Conservation (phyloP, 2,797 vertebrate genomes). For the Myotis myotis region DNA sequence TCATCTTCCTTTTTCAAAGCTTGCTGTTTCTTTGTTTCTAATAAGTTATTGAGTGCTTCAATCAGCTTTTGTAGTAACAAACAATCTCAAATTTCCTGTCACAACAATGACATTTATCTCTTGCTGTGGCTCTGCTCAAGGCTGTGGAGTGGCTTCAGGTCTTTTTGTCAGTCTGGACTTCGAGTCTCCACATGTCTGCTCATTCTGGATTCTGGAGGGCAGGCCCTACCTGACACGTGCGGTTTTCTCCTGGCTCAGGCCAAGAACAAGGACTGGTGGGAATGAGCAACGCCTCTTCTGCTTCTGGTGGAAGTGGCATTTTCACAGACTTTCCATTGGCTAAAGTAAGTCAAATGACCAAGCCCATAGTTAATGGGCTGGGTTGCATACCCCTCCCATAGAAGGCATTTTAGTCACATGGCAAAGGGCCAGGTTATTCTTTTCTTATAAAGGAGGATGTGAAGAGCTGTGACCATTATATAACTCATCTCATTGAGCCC, state of each 20-base stretch:
- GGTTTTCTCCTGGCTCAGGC: not conserved
- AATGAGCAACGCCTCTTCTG: not conserved
- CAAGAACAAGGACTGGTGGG: not conserved
- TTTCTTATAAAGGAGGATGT: not conserved
- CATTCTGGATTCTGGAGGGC: not conserved
- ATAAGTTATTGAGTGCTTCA: not conserved
- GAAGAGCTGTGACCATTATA: not conserved
- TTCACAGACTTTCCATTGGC: not conserved
- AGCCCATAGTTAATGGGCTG: not conserved
- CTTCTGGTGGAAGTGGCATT: not conserved
- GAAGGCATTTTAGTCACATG: not conserved
- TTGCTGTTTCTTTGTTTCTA: not conserved
- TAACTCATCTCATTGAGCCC: not conserved
- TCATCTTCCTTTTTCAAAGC: conserved; percentile 27
- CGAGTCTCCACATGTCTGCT: not conserved
- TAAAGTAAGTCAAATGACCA: not conserved
- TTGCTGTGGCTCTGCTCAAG: not conserved
- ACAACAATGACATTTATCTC: not conserved
- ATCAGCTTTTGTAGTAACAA: not conserved
- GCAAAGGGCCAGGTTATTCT: not conserved
- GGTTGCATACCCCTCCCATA: not conserved
- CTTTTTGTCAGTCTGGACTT: not conserved
- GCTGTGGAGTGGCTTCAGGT: not conserved
- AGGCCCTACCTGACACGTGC: not conserved
- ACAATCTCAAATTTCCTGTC: not conserved